A percentile compares a stretch with the other conserved stretches of the same genome.
phyloP scores from a whole-genome alignment of 2,888 invertebrate species.

The Drosophila borborema region DNA sequence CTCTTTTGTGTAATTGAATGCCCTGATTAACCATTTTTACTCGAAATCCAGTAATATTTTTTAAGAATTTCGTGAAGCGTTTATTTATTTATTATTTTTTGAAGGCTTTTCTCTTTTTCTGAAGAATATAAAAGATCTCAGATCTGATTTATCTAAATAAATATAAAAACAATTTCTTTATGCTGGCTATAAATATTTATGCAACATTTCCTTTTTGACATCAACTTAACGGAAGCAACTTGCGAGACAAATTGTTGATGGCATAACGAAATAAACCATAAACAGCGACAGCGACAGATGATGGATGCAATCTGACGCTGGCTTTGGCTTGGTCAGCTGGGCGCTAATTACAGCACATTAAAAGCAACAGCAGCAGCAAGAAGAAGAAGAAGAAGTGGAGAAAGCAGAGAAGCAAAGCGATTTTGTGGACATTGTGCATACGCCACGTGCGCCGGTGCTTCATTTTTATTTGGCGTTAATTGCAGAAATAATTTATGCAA shows the following conservation, averaged over 20 bases:
- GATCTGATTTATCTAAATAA: background rate
- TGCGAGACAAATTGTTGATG: conserved; percentile 25
- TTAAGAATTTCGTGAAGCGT: background rate
- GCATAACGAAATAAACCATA: background rate
- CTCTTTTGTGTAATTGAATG: background rate
- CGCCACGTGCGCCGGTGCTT: conserved; percentile 28
- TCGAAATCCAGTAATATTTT: background rate
- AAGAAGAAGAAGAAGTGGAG: background rate
- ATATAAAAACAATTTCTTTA: background rate
- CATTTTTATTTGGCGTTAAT: conserved; percentile 40
- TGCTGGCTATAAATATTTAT: background rate
- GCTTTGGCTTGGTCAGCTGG: conserved; percentile 12
- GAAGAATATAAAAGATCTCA: background rate
- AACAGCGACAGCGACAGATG: background rate
- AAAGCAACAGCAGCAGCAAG: conserved; percentile 14
- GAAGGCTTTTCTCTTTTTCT: background rate
- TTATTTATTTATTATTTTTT: background rate
- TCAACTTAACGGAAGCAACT: conserved; percentile 6
- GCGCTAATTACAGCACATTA: conserved; percentile 32
- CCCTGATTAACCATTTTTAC: background rate
- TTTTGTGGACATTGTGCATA: conserved; percentile 32
- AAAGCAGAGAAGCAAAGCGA: conserved; percentile 1
- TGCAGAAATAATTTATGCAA: conserved; percentile 42
- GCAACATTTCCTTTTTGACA: background rate
- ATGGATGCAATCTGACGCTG: conserved; percentile 21